These are phyloP conservation scores for Chloroceryle amazona DNA, from an alignment of 2,797 vertebrate species.

Conservation along the genomic window DNA sequence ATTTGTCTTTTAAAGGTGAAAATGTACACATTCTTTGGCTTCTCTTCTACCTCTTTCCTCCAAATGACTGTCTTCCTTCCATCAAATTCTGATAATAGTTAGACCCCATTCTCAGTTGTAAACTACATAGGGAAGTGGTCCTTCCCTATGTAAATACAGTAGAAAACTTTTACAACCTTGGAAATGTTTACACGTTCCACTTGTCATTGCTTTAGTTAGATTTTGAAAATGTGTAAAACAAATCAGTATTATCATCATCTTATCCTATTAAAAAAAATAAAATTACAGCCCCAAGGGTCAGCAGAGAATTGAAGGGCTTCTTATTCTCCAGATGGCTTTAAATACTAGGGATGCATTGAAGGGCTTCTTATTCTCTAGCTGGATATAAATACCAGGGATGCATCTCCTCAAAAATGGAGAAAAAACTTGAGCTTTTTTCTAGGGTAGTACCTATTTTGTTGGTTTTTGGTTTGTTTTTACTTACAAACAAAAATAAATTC, in stretches of 20 bases:
- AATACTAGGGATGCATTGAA: not conserved
- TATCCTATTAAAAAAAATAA: not conserved
- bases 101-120: not conserved
- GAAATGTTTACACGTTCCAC: not conserved
- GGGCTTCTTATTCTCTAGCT: not conserved
- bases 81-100: not conserved
- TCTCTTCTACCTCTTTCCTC: not conserved
- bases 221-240: not conserved
- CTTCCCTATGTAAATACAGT: not conserved
- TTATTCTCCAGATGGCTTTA: not conserved
- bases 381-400: not conserved
- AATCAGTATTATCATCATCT: not conserved
- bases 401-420: not conserved
- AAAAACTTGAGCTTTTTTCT: not conserved
- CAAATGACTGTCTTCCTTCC: not conserved
- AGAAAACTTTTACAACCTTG: not conserved
- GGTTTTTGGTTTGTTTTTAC: not conserved
- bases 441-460: too few species aligned
- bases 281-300: not conserved
- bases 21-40: not conserved
- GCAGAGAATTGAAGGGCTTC: not conserved
- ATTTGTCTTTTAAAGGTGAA: not conserved
- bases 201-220: not conserved
- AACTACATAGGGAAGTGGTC: not conserved
- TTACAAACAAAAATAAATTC: not conserved